These are phyloP conservation scores for Brachycybe producta DNA, from an alignment of 2,888 invertebrate genomes.

Conservation along the genomic window DNA sequence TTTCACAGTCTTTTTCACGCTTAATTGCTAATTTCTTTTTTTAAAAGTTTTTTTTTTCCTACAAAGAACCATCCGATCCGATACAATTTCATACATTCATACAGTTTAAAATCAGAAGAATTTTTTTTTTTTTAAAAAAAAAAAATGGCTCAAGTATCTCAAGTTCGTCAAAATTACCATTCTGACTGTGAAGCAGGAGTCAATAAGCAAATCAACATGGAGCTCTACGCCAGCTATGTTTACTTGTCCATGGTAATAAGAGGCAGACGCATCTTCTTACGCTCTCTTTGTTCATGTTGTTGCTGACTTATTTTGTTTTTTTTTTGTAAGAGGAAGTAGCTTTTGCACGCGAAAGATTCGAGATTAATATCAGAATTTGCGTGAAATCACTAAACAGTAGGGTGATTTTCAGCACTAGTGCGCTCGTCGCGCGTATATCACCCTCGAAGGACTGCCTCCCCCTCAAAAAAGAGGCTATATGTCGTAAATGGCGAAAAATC, in stretches of 20 bases:
- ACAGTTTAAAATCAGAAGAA: neutral
- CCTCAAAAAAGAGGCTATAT: too few species aligned
- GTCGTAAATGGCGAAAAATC: too few species aligned
- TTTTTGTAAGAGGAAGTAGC: too few species aligned
- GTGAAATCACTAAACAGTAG: too few species aligned
- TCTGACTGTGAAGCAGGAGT: slow-evolving; percentile 26
- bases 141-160: slow-evolving; percentile 29
- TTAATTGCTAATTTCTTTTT: neutral
- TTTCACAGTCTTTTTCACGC: too few species aligned
- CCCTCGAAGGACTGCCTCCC: too few species aligned
- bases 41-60: too few species aligned
- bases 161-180: slow-evolving; percentile 30
- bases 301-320: too few species aligned
- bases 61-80: neutral
- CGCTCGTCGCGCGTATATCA: too few species aligned
- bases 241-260: slow-evolving; percentile 37
- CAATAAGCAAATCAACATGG: slow-evolving; percentile 31
- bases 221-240: slow-evolving; percentile 34
- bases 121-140: neutral
- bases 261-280: slow-evolving; percentile 22
- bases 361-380: too few species aligned
- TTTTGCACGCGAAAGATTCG: too few species aligned
- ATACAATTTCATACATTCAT: neutral
- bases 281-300: neutral
- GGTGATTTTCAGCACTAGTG: too few species aligned